Percentiles rank a stretch among this genome's conserved stretches.
Conservation (phyloP, 2,888 invertebrate genomes). For the Unio pictorum region DNA sequence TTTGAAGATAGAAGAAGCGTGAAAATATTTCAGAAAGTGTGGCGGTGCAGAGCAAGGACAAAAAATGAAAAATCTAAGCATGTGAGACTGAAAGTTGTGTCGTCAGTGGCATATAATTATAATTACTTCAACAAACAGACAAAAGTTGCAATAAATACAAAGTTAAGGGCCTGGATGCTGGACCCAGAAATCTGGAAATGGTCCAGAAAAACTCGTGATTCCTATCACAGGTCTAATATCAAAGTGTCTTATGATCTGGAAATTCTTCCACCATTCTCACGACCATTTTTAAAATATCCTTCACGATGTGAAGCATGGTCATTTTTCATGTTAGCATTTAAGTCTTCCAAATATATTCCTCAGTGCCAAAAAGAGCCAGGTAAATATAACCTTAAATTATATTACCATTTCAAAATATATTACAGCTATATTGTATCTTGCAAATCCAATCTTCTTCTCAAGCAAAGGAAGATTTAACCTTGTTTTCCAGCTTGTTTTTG, state of each 20-base stretch:
- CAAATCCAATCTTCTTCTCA: too few species aligned
- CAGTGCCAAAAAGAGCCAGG: slow-evolving; percentile 44
- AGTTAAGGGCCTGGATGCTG: slow-evolving; percentile 52
- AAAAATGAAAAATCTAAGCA: slow-evolving; percentile 12
- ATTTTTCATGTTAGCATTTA: slow-evolving; percentile 23
- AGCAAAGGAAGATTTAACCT: too few species aligned
- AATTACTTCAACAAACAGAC: slow-evolving; percentile 43
- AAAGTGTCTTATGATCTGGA: slow-evolving; percentile 36
- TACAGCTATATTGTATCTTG: too few species aligned
- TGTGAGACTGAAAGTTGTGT: slow-evolving; percentile 35
- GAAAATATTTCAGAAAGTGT: slow-evolving; percentile 39
- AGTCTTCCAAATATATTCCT: slow-evolving; percentile 25
- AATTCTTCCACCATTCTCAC: slow-evolving; percentile 46
- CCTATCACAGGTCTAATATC: slow-evolving; percentile 32
- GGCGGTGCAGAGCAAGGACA: slow-evolving; percentile 33
- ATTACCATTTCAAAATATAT: too few species aligned
- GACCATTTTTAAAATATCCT: slow-evolving; percentile 33
- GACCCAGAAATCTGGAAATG: slow-evolving; percentile 33
- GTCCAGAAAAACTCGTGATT: slow-evolving; percentile 17
- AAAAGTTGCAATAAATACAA: slow-evolving; percentile 25
- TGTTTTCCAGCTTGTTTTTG: too few species aligned
- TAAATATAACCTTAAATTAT: slow-evolving; percentile 12
- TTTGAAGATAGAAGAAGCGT: slow-evolving; percentile 8
- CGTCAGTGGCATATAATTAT: slow-evolving; percentile 41
- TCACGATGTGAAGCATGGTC: slow-evolving; percentile 44